Percentiles rank a stretch among this genome's conserved stretches.
Evolutionary conservation across 2,113 vertebrate species (phyloP).

Genomic region (Mus spicilegus): DNA sequence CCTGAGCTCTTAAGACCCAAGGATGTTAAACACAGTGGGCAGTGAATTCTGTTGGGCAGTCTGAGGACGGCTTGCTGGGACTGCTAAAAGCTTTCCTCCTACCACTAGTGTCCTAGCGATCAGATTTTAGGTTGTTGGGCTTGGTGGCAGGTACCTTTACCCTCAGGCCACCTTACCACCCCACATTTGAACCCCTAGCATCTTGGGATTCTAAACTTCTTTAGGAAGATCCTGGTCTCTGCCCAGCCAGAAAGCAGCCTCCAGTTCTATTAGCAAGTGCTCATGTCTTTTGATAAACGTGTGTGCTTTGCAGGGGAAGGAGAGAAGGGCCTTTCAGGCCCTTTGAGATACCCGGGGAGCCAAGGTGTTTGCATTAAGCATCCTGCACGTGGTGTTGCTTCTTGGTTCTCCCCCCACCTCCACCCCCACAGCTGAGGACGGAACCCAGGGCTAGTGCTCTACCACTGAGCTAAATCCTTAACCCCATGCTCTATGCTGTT

Average conservation of each 20-base stretch:
- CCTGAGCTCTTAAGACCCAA: not conserved
- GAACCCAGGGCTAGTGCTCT: not conserved
- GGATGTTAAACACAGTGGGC: rapidly evolving
- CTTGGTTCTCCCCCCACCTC: not conserved
- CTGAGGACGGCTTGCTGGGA: not conserved
- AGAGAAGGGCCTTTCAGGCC: not conserved
- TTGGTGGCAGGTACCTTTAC: not conserved
- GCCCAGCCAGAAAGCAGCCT: not conserved
- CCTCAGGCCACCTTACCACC: not conserved
- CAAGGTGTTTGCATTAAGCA: not conserved
- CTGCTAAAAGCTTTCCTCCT: not conserved
- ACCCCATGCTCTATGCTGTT: not conserved
- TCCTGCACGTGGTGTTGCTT: not conserved
- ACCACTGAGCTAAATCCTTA: not conserved
- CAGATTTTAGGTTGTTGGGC: not conserved
- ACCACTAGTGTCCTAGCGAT: too few species aligned
- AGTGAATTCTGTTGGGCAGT: too few species aligned
- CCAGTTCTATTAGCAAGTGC: not conserved
- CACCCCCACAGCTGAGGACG: not conserved
- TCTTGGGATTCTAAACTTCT: not conserved
- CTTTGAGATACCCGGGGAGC: not conserved
- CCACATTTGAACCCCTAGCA: not conserved
- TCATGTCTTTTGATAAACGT: not conserved
- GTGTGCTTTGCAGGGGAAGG: not conserved
- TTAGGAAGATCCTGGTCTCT: not conserved